Conservation (phyloP, 2,888 invertebrate genomes). For the Pristionchus mayeri region DNA sequence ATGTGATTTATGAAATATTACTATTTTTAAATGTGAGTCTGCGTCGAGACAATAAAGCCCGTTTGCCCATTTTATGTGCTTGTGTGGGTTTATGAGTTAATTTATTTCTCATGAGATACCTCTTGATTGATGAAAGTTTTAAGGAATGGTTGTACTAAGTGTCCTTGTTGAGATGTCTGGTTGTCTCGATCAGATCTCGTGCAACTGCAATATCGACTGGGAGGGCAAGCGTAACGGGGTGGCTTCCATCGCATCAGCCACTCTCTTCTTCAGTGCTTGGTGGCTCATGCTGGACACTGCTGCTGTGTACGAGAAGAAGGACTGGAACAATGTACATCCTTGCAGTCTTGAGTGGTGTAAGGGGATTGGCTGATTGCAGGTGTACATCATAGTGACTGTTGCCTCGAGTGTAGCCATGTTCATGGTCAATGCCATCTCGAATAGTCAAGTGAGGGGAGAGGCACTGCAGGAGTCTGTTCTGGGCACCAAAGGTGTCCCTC, state of each 20-base stretch:
- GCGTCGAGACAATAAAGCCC: too few species aligned
- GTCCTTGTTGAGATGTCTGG: conserved; percentile 74
- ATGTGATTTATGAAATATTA: background rate
- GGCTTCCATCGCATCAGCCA: conserved; percentile 88
- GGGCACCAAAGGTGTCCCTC: conserved; percentile 84
- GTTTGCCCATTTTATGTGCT: too few species aligned
- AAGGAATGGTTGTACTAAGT: too few species aligned
- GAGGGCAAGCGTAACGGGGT: conserved; percentile 90
- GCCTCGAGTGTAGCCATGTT: conserved; percentile 93
- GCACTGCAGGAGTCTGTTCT: conserved; percentile 74
- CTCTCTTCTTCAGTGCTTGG: conserved; percentile 95
- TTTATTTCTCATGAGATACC: too few species aligned
- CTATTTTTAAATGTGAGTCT: too few species aligned
- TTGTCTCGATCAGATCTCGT: conserved; percentile 69
- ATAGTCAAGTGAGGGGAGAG: conserved; percentile 79
- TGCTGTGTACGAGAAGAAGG: conserved; percentile 81
- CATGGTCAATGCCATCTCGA: conserved; percentile 81
- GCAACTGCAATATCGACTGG: conserved; percentile 81
- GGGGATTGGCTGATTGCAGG: background rate
- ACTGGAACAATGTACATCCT: conserved; percentile 49
- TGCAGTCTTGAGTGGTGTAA: too few species aligned
- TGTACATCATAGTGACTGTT: conserved; percentile 91
- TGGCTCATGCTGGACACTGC: conserved; percentile 86
- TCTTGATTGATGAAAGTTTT: too few species aligned
- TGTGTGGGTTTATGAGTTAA: too few species aligned